A percentile compares a stretch with the other conserved stretches of the same genome.
These are phyloP conservation scores for Lycorma delicatula DNA, from an alignment of 1,140 invertebrate species.

Conservation along the genomic window DNA sequence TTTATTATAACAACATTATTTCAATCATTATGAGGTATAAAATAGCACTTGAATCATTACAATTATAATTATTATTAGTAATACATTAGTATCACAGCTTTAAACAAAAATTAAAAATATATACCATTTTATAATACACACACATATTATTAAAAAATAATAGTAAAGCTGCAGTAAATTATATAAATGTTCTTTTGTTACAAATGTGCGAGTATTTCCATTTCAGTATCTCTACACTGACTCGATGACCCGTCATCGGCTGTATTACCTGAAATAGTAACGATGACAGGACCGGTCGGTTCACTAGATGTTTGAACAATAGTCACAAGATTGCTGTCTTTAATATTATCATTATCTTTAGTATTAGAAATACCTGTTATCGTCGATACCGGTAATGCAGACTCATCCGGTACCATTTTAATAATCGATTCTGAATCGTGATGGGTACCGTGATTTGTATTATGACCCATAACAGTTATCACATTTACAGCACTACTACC, in stretches of 20 bases:
- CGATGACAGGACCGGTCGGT: slow-evolving; percentile 36
- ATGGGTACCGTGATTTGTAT: too few species aligned
- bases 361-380: background rate
- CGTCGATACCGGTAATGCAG: background rate
- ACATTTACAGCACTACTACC: slow-evolving; percentile 19
- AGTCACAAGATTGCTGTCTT: slow-evolving; percentile 50
- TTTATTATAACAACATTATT: too few species aligned
- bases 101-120: too few species aligned
- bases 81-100: too few species aligned
- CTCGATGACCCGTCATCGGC: slow-evolving; percentile 21
- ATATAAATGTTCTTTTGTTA: too few species aligned
- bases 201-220: slow-evolving; percentile 49
- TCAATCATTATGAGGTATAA: too few species aligned
- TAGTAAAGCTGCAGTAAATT: too few species aligned
- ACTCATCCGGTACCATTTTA: slow-evolving; percentile 28
- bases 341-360: slow-evolving; percentile 24
- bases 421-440: slow-evolving; percentile 31
- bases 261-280: slow-evolving; percentile 46
- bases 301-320: slow-evolving; percentile 53
- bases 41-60: too few species aligned
- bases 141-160: too few species aligned
- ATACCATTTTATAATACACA: too few species aligned
- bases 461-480: slow-evolving; percentile 22
- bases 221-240: slow-evolving; percentile 36
- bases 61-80: too few species aligned